Evolutionary conservation across 2,113 vertebrate species (phyloP).

Genomic region (Siniperca knerii): DNA sequence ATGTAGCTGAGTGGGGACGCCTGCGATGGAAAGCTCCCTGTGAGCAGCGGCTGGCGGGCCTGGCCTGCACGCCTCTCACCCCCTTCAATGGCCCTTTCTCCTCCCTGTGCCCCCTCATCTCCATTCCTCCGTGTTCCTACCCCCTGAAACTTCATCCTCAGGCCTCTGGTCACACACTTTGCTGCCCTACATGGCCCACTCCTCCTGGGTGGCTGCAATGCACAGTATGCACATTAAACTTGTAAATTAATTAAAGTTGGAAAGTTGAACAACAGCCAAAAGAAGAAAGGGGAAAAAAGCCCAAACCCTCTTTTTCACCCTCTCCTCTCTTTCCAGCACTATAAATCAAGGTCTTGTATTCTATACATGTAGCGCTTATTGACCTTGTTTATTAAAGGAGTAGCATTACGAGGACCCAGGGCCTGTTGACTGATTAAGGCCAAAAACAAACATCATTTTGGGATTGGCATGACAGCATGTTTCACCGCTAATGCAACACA

Average conservation of each 20-base stretch:
- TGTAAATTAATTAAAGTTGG: slow-evolving; percentile 82
- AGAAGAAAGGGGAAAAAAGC: slow-evolving; percentile 37
- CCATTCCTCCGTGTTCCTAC: slow-evolving; percentile 67
- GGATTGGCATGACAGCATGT: slow-evolving; percentile 60
- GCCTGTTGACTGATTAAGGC: slow-evolving; percentile 74
- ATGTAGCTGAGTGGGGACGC: slow-evolving; percentile 84
- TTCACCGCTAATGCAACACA: slow-evolving; percentile 61
- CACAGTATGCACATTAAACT: slow-evolving; percentile 79
- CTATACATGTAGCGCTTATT: slow-evolving; percentile 66
- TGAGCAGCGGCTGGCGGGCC: slow-evolving; percentile 79
- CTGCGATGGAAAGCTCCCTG: slow-evolving; percentile 84
- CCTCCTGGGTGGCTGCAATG: slow-evolving; percentile 81
- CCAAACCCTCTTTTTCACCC: slow-evolving; percentile 27
- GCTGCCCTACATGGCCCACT: slow-evolving; percentile 73
- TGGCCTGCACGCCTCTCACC: slow-evolving; percentile 79
- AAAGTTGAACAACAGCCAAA: slow-evolving; percentile 81
- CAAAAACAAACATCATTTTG: slow-evolving; percentile 77
- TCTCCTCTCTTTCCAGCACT: slow-evolving; percentile 55
- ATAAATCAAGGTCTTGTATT: slow-evolving; percentile 82
- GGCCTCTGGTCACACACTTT: slow-evolving; percentile 67
- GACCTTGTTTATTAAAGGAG: slow-evolving; percentile 70
- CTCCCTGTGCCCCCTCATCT: slow-evolving; percentile 70
- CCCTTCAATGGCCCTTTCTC: slow-evolving; percentile 85
- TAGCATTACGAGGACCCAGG: slow-evolving; percentile 56
- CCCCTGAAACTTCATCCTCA: slow-evolving; percentile 72